Base-by-base conservation (phyloP, 1,140 invertebrate species). In the Zaprionus africanus region DNA sequence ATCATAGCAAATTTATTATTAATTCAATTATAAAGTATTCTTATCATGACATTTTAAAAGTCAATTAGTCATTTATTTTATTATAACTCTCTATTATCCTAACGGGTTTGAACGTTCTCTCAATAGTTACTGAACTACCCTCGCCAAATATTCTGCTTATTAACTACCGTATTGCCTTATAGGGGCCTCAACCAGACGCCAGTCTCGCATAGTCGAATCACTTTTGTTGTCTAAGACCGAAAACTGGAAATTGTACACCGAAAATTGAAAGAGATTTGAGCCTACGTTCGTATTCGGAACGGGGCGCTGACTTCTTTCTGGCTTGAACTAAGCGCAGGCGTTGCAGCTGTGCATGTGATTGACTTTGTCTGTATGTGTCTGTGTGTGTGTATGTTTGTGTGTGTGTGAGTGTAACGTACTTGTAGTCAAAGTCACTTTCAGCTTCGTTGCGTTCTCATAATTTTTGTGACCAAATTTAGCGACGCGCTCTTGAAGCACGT, bases 401-500 rank as follows among this genome's bases (percentile, higher is more conserved):
- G 54, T 56, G 46, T 69, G 57, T 22, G 73, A 59, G 73, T 76
- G 61, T 72, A 76, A 76, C 63, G 84, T 87, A 87, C 77, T 87
- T 87, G 84, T 87, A 90, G 78, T 90, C 85, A 90, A 90, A 90
- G 85, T 90, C 84, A 87, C 83, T 87, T 87, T 87, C 83, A 87
- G 84, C 83, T 87, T 87, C 85, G 82, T 66, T 79, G 71, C 66
- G 81, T 88, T 84, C 78, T 84, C 84, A 87, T 87, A 87, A 87
- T 87, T 84, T 87, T 77, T 81, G 86, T 85, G 85, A 65, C 85
- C 85, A 90, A 90, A 90, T 90, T 90, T 85, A 84, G 46, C 46
- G 85, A 81, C 57, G 56, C 66, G 51, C 24, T 62, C 38, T 51
- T 17, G 43, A 26, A 74, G 66, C 81, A 73, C 76, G 86, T 90